Base-by-base conservation (phyloP, 2,113 vertebrate species). In the Ovibos moschatus region DNA sequence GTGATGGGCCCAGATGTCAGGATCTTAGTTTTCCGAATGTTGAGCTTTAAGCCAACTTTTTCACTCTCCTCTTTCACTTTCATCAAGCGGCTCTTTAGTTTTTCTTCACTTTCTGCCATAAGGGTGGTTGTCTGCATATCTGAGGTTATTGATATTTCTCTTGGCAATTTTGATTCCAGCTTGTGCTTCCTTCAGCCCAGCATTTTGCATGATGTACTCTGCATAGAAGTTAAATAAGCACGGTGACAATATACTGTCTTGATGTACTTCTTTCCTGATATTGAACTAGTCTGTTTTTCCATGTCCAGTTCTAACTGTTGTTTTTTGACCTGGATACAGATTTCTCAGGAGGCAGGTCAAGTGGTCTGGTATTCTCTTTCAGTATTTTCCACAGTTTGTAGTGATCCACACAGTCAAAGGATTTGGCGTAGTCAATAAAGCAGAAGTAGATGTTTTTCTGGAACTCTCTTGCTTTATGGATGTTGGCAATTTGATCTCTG, bases 371-470 rank as follows among this genome's bases (percentile, higher is more conserved):
- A 67, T 21, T 19, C 33, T 71, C 5, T 5, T 71, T 71, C n/a
- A 71, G n/a, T 36, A 36, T 21, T 36, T 36, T 36, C 64, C 64
- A 36, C 64, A 36, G 64, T 71, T 71, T 71, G 9, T 36, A 36
- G 64, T 71, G n/a, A 71, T 71, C 17, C 64, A 71, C 4, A 71
- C 9, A 71, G 64, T 71, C n/a, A 71, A 71, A 71, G n/a, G n/a
- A 9, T 71, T 71, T 71, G n/a, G n/a, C 0, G 0, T 36, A 71
- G 8, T 71, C n/a, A 71, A 6, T 71, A 71, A 71, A 71, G 9
- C 19, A 36, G 64, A 36, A 71, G n/a, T 71, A 71, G n/a, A 36
- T 71, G n/a, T 36, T 36, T 71, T 71, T 6, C n/a, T 71, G 64
- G 9, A 71, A 21, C n/a, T 71, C n/a, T 71, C 19, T 36, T 36